Conservation (phyloP, 1,140 invertebrate genomes). For the Listronotus oregonensis region DNA sequence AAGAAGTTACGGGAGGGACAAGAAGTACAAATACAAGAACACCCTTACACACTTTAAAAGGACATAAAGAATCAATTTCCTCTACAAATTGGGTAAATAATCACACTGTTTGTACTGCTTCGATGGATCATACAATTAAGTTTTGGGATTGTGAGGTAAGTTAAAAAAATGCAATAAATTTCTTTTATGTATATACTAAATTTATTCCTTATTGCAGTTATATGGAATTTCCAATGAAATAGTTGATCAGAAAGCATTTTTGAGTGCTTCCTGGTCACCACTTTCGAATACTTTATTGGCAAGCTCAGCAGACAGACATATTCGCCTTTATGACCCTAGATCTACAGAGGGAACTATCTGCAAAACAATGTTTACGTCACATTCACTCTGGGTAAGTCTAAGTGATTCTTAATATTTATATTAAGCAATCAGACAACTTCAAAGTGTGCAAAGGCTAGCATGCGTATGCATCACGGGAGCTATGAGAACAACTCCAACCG, state of each 20-base stretch:
- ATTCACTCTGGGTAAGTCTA: conserved; percentile 83
- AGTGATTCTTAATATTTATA: no score
- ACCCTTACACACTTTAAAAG: conserved; percentile 85
- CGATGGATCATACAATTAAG: conserved; percentile 95
- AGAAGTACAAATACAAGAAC: conserved; percentile 62
- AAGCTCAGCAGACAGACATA: conserved; percentile 86
- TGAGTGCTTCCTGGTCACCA: conserved; percentile 83
- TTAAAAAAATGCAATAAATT: conserved; percentile 5
- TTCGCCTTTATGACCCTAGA: conserved; percentile 90
- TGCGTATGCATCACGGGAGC: no score
- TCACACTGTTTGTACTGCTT: conserved; percentile 76
- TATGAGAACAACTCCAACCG: no score
- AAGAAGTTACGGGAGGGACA: conserved; percentile 56
- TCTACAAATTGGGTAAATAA: conserved; percentile 81
- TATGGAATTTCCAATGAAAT: conserved; percentile 82
- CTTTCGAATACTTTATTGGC: conserved; percentile 77
- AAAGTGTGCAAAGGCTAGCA: no score
- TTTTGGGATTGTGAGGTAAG: conserved; percentile 79
- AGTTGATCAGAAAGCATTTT: conserved; percentile 88
- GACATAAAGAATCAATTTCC: conserved; percentile 90
- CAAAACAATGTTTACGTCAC: conserved; percentile 86
- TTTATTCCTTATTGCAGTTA: conserved; percentile 63
- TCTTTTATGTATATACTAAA: background rate
- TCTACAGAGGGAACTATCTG: conserved; percentile 85
- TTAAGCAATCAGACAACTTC: no score